Conservation (phyloP, 2,113 vertebrate genomes). For the Agelaius tricolor region DNA sequence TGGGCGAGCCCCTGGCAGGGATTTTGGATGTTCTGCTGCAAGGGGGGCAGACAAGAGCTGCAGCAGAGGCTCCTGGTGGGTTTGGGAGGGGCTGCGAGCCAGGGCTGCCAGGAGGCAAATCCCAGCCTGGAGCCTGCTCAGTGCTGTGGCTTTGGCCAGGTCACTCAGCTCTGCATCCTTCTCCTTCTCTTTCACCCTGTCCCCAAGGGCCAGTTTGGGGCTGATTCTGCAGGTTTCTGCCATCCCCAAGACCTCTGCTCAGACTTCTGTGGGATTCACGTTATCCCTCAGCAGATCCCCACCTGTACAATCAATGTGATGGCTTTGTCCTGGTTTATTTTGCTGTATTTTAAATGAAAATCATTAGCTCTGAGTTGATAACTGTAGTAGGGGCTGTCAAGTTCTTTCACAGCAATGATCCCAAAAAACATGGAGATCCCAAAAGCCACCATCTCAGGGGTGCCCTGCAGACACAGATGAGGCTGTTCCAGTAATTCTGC, state of each 20-base stretch:
- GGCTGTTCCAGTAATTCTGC: background rate
- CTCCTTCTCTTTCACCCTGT: background rate
- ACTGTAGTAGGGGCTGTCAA: background rate
- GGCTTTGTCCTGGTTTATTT: background rate
- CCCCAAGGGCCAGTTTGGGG: background rate
- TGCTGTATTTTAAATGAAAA: background rate
- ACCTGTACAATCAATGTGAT: background rate
- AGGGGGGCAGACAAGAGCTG: background rate
- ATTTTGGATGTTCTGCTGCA: background rate
- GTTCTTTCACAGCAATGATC: background rate
- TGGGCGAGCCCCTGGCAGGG: background rate
- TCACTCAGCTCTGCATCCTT: background rate
- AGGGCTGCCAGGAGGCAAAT: background rate
- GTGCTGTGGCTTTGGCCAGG: background rate
- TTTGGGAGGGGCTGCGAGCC: background rate
- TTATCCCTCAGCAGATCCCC: background rate
- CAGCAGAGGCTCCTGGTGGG: background rate
- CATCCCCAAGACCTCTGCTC: background rate
- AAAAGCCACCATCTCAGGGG: background rate
- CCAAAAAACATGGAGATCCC: background rate
- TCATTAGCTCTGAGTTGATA: background rate
- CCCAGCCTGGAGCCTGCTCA: background rate
- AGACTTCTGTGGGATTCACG: fast-evolving
- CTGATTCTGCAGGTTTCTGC: background rate
- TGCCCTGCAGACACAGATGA: background rate